Evolutionary conservation across 2,888 invertebrate species (phyloP).

Genomic region (Adelphocoris suturalis): DNA sequence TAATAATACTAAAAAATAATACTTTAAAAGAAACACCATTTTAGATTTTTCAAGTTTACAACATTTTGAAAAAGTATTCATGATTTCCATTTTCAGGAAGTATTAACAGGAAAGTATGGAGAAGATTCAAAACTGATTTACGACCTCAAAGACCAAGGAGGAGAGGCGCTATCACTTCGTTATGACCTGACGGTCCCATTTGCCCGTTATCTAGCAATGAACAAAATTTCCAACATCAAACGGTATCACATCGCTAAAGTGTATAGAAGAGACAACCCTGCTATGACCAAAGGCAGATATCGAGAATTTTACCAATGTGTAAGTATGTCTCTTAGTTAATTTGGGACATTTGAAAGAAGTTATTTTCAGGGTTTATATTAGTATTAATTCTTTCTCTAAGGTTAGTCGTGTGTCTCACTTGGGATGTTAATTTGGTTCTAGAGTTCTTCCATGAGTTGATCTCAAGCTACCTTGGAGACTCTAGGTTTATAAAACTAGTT

Average conservation of each 20-base stretch:
- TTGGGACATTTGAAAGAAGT: too few relatives aligned
- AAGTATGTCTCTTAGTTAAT: conserved; percentile 81
- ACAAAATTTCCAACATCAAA: conserved; percentile 94
- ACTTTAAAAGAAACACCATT: too few relatives aligned
- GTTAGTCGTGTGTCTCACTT: too few relatives aligned
- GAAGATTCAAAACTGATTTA: conserved; percentile 99
- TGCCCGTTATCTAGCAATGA: conserved; percentile 98
- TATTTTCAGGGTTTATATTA: too few relatives aligned
- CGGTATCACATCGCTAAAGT: conserved; percentile 99
- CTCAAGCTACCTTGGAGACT: too few relatives aligned
- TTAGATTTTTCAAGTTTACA: too few relatives aligned
- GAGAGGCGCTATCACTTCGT: conserved; percentile 95
- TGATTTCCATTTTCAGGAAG: conserved; percentile 86
- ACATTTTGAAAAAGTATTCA: too few relatives aligned
- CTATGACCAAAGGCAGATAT: conserved; percentile 96
- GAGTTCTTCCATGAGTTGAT: too few relatives aligned
- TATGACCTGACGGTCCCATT: conserved; percentile 99
- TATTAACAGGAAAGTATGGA: conserved; percentile 98
- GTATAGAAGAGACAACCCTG: conserved; percentile 97
- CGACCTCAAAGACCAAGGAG: conserved; percentile 98
- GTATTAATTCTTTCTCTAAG: too few relatives aligned
- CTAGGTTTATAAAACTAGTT: too few relatives aligned
- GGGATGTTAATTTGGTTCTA: too few relatives aligned
- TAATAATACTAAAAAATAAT: too few relatives aligned
- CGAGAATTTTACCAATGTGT: conserved; percentile 99